A percentile compares a stretch with the other conserved stretches of the same genome.
Evolutionary conservation across 2,888 invertebrate genomes (phyloP).

Genomic region (Caenorhabditis macrosperma): DNA sequence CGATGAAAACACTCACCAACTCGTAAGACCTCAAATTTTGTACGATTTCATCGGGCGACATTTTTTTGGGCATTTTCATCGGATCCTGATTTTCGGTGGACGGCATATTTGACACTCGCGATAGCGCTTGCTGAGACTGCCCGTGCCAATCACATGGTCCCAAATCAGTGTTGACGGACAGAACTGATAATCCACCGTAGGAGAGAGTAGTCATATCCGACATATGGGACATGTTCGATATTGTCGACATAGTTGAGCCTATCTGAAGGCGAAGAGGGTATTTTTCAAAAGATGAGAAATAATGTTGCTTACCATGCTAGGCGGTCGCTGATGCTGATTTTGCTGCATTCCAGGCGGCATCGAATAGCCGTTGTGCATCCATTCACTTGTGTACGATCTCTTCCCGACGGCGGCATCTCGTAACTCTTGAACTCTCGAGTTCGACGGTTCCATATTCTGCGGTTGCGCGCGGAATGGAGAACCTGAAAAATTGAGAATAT

Average conservation of each 20-base stretch:
- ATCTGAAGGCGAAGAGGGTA: slow-evolving; percentile 11
- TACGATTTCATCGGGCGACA: slow-evolving; percentile 30
- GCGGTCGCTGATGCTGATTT: slow-evolving; percentile 29
- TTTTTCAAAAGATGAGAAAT: background rate
- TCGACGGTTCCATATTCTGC: slow-evolving; percentile 47
- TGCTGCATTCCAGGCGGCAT: slow-evolving; percentile 12
- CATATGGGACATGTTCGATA: slow-evolving; percentile 43
- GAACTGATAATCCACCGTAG: slow-evolving; percentile 28
- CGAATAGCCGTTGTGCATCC: slow-evolving; percentile 39
- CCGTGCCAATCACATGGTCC: slow-evolving; percentile 22
- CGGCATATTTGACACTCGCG: slow-evolving; percentile 19
- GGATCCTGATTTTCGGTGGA: slow-evolving; percentile 54
- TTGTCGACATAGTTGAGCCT: slow-evolving; percentile 44
- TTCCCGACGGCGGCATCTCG: slow-evolving; percentile 38
- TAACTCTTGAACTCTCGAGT: slow-evolving; percentile 43
- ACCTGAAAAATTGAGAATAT: slow-evolving; percentile 11
- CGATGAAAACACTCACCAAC: background rate
- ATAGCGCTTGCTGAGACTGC: slow-evolving; percentile 34
- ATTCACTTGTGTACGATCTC: slow-evolving; percentile 37
- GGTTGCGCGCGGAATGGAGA: slow-evolving; percentile 39
- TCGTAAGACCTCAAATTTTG: slow-evolving; percentile 26
- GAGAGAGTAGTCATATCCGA: slow-evolving; percentile 28
- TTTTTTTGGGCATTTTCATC: slow-evolving; percentile 19
- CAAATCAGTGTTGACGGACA: slow-evolving; percentile 52
- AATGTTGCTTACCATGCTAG: slow-evolving; percentile 42